These are phyloP conservation scores for Onychomys leucogaster DNA, from an alignment of 2,797 vertebrate genomes.

Conservation along the genomic window DNA sequence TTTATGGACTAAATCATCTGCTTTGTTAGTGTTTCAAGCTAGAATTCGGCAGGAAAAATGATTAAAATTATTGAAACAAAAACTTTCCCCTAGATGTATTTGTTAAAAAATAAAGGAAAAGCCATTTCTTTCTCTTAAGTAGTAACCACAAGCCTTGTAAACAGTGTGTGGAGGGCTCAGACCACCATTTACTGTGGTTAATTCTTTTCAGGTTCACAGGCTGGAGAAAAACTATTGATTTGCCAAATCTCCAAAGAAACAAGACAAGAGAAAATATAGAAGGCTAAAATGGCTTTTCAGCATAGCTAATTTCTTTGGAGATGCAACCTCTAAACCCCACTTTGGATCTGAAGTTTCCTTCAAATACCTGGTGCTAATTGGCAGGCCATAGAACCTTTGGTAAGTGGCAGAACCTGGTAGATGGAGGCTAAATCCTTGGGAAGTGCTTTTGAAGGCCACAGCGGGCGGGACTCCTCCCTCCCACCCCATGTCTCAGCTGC, in stretches of 20 bases:
- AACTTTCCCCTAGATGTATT: slow-evolving; percentile 66
- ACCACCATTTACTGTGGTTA: neutral
- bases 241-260: slow-evolving; percentile 39
- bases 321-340: slow-evolving; percentile 53
- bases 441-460: neutral
- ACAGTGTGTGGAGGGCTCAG: neutral
- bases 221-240: neutral
- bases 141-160: slow-evolving; percentile 78
- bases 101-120: neutral
- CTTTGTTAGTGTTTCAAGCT: slow-evolving; percentile 63
- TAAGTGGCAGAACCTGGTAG: neutral
- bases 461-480: too few species aligned
- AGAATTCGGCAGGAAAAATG: slow-evolving; percentile 15
- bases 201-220: slow-evolving; percentile 73
- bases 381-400: neutral
- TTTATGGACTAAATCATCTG: slow-evolving; percentile 58
- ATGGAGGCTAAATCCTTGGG: neutral
- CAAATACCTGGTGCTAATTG: neutral
- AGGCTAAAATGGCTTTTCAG: slow-evolving; percentile 62
- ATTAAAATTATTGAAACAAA: slow-evolving; percentile 77
- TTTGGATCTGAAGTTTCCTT: neutral
- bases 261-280: slow-evolving; percentile 74
- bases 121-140: slow-evolving; percentile 74
- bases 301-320: slow-evolving; percentile 64
- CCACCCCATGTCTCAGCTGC: neutral